phyloP scores from a whole-genome alignment of 1,140 invertebrate species.

The Musca vetustissima region DNA sequence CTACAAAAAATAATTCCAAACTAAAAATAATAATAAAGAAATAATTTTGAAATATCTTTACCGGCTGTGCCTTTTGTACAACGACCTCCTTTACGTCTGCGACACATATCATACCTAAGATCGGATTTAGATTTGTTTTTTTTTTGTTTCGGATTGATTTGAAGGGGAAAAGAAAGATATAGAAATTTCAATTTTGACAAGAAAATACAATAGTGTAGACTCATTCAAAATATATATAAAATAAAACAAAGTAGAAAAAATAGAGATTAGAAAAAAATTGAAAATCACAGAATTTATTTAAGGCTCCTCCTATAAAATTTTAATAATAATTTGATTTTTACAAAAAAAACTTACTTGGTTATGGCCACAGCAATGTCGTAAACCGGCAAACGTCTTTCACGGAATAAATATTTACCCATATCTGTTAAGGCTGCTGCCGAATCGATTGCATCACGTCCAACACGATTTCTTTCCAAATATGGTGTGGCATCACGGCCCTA shows the following conservation, averaged over 20 bases:
- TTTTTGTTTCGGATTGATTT: constrained; percentile 45
- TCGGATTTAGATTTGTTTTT: no score
- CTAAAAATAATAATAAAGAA: background rate
- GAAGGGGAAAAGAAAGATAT: constrained; percentile 9
- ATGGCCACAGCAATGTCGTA: constrained; percentile 95
- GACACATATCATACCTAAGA: constrained; percentile 93
- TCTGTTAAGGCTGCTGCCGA: constrained; percentile 91
- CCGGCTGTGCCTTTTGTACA: constrained; percentile 95
- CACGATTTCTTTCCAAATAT: constrained; percentile 89
- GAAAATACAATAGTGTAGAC: background rate
- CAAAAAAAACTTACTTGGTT: constrained; percentile 81
- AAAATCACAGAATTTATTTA: background rate
- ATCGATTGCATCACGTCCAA: constrained; percentile 90
- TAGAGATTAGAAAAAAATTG: constrained; percentile 4
- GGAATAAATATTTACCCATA: constrained; percentile 96
- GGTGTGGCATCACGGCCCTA: constrained; percentile 93
- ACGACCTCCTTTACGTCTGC: constrained; percentile 88
- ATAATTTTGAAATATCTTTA: constrained; percentile 59
- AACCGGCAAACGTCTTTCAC: constrained; percentile 87
- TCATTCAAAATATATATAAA: constrained; percentile 18
- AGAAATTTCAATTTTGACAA: constrained; percentile 4
- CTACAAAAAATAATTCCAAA: background rate
- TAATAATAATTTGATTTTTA: background rate
- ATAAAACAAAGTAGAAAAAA: constrained; percentile 4
- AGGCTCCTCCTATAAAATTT: no score